Conservation (phyloP, 2,113 vertebrate genomes). For the Pungitius pungitius region DNA sequence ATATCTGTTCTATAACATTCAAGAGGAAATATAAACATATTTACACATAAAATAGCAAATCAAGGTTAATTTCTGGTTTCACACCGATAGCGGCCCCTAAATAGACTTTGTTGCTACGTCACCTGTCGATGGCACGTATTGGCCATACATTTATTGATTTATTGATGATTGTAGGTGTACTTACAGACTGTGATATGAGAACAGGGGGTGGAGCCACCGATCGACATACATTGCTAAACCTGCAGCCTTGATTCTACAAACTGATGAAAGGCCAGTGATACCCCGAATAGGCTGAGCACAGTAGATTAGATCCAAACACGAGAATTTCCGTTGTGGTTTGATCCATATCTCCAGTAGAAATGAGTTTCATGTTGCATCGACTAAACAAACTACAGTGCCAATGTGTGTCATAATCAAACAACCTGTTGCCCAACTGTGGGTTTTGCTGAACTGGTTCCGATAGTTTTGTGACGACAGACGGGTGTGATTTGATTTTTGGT, state of each 20-base stretch:
- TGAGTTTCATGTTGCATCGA: neutral
- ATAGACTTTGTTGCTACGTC: neutral
- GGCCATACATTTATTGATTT: neutral
- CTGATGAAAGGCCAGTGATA: neutral
- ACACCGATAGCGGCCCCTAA: neutral
- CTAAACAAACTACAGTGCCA: neutral
- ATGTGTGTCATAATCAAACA: neutral
- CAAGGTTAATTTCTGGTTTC: neutral
- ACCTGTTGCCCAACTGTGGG: neutral
- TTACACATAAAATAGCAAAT: too few relatives aligned
- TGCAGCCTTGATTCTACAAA: neutral
- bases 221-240: neutral
- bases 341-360: neutral
- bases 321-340: neutral
- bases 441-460: slow-evolving; percentile 4
- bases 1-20: neutral
- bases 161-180: neutral
- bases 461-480: neutral
- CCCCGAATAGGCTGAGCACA: neutral
- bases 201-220: neutral
- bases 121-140: neutral
- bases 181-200: neutral
- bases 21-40: neutral
- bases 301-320: neutral
- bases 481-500: neutral